Evolutionary conservation across 2,888 invertebrate genomes (phyloP).

Genomic region (Plagodis pulveraria): DNA sequence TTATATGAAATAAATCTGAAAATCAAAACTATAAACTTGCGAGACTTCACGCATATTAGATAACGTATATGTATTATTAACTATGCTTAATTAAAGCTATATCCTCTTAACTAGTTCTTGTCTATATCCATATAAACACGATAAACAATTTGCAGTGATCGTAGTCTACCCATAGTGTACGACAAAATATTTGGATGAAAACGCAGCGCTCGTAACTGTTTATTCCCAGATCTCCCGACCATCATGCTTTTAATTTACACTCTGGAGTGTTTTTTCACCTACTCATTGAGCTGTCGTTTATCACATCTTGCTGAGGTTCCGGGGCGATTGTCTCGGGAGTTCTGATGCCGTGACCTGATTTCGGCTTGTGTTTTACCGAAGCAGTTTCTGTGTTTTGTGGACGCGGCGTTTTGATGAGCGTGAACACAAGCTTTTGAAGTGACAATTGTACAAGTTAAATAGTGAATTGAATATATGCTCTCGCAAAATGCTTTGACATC

Average conservation of each 20-base stretch:
- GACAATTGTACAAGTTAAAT: background rate
- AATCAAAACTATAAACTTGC: too few species aligned
- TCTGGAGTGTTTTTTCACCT: slow-evolving; percentile 57
- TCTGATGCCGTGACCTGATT: slow-evolving; percentile 21
- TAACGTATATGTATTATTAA: too few species aligned
- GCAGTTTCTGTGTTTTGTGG: slow-evolving; percentile 11
- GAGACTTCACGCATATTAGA: too few species aligned
- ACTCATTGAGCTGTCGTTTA: slow-evolving; percentile 72
- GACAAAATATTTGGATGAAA: too few species aligned
- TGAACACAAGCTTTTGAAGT: slow-evolving; percentile 4
- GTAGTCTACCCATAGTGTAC: too few species aligned
- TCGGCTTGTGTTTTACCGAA: slow-evolving; percentile 5
- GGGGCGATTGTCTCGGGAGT: slow-evolving; percentile 62
- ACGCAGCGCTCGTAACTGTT: background rate
- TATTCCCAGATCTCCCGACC: slow-evolving; percentile 2
- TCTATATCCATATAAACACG: too few species aligned
- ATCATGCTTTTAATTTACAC: slow-evolving; percentile 58
- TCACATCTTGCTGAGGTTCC: slow-evolving; percentile 56
- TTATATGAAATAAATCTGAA: too few species aligned
- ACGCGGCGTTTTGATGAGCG: slow-evolving; percentile 8
- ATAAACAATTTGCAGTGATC: too few species aligned
- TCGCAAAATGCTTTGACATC: background rate
- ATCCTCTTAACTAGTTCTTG: too few species aligned
- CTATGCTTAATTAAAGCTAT: too few species aligned
- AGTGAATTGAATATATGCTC: background rate